These are phyloP conservation scores for Phylloscopus whistleri DNA, from an alignment of 2,113 vertebrate species.

Conservation along the genomic window DNA sequence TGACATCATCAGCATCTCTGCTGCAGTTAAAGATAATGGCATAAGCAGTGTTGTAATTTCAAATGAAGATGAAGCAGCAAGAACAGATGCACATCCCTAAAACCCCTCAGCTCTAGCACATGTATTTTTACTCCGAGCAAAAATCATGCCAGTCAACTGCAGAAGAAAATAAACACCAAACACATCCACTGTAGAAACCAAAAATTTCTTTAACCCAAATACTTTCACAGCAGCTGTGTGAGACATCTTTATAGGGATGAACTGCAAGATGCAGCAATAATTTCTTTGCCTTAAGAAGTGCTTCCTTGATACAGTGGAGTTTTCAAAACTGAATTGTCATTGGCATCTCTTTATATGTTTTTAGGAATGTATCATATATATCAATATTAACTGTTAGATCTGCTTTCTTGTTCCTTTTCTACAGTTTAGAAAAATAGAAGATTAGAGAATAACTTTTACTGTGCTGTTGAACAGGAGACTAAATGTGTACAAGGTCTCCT, in stretches of 20 bases:
- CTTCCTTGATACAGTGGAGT: not conserved
- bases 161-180: not conserved
- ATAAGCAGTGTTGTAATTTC: not conserved
- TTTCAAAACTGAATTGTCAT: not conserved
- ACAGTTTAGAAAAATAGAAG: not conserved
- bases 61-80: not conserved
- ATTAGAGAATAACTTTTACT: not conserved
- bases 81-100: not conserved
- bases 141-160: not conserved
- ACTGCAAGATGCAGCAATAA: not conserved
- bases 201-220: not conserved
- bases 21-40: not conserved
- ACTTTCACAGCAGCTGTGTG: not conserved
- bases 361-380: not conserved
- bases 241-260: not conserved
- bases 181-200: not conserved
- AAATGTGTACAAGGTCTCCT: not conserved
- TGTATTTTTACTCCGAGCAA: not conserved
- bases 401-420: not conserved
- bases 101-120: not conserved
- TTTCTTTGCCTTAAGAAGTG: not conserved
- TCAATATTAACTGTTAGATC: not conserved
- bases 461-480: not conserved
- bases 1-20: not conserved
- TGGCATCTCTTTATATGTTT: not conserved